phyloP scores from a whole-genome alignment of 2,888 invertebrate species.

The Pterostichus madidus region DNA sequence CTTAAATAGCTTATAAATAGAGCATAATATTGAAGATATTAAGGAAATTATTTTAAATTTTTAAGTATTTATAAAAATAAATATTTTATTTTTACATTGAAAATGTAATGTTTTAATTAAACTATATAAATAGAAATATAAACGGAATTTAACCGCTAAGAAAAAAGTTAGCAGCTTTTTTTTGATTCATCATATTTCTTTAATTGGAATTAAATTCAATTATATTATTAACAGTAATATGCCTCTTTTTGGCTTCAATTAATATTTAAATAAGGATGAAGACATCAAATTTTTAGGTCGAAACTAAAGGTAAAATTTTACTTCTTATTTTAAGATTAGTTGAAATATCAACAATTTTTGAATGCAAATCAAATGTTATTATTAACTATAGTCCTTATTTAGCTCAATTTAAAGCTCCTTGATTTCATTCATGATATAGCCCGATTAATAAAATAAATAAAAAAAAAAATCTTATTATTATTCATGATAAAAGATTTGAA shows the following conservation, averaged over 20 bases:
- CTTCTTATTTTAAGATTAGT: slow-evolving; percentile 76
- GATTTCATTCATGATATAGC: slow-evolving; percentile 78
- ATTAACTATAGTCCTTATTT: slow-evolving; percentile 77
- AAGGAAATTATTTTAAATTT: slow-evolving; percentile 73
- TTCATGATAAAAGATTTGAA: slow-evolving; percentile 72
- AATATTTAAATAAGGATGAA: slow-evolving; percentile 78
- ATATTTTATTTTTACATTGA: slow-evolving; percentile 82
- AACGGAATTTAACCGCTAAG: slow-evolving; percentile 78
- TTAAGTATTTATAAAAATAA: slow-evolving; percentile 73
- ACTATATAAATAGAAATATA: slow-evolving; percentile 82
- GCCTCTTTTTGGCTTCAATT: slow-evolving; percentile 79
- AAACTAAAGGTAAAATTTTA: slow-evolving; percentile 79
- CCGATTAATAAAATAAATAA: slow-evolving; percentile 78
- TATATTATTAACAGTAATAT: slow-evolving; percentile 85
- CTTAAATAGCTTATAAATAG: slow-evolving; percentile 77
- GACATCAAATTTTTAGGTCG: slow-evolving; percentile 77
- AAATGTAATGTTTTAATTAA: slow-evolving; percentile 84
- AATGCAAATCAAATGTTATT: slow-evolving; percentile 78
- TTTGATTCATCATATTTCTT: slow-evolving; percentile 79
- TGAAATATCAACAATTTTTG: slow-evolving; percentile 76
- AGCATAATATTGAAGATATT: slow-evolving; percentile 78
- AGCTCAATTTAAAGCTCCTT: slow-evolving; percentile 81
- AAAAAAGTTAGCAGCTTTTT: slow-evolving; percentile 84
- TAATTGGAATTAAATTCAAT: slow-evolving; percentile 81
- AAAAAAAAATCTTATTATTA: slow-evolving; percentile 73